Evolutionary conservation across 2,113 vertebrate genomes (phyloP).

Genomic region (Macaca mulatta): DNA sequence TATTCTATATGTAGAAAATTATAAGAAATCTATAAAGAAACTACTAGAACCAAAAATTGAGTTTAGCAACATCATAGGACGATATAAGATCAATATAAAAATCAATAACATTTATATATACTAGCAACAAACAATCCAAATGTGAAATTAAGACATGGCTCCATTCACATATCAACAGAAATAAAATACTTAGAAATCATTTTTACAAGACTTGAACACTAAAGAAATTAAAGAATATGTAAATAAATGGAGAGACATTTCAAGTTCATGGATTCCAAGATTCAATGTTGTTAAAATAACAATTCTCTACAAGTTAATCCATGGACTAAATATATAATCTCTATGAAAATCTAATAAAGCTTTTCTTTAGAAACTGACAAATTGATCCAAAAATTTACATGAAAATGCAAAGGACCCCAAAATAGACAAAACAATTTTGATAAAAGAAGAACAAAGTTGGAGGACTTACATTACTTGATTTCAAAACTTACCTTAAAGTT

Average conservation of each 20-base stretch:
- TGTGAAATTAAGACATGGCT: slow-evolving; percentile 15
- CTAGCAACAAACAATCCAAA: neutral
- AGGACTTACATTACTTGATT: neutral
- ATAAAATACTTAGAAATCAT: neutral
- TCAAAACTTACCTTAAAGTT: slow-evolving; percentile 30
- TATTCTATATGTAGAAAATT: slow-evolving; percentile 10
- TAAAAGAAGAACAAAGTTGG: slow-evolving; percentile 35
- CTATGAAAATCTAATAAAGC: neutral
- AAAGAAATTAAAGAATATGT: neutral
- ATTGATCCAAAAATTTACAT: neutral
- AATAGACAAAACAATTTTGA: slow-evolving; percentile 4
- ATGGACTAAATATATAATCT: neutral
- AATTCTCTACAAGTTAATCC: neutral
- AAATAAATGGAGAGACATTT: neutral
- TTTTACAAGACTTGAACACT: neutral
- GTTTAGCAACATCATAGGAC: neutral
- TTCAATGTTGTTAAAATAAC: neutral
- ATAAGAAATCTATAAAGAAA: slow-evolving; percentile 12
- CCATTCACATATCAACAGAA: neutral
- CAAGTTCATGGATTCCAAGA: neutral
- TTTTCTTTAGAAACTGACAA: slow-evolving; percentile 43
- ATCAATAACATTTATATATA: neutral
- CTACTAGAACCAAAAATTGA: slow-evolving; percentile 8
- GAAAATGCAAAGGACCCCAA: neutral
- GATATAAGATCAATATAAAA: neutral